Base-by-base conservation (phyloP, 1,140 invertebrate genomes). In the Lucilia cuprina region DNA sequence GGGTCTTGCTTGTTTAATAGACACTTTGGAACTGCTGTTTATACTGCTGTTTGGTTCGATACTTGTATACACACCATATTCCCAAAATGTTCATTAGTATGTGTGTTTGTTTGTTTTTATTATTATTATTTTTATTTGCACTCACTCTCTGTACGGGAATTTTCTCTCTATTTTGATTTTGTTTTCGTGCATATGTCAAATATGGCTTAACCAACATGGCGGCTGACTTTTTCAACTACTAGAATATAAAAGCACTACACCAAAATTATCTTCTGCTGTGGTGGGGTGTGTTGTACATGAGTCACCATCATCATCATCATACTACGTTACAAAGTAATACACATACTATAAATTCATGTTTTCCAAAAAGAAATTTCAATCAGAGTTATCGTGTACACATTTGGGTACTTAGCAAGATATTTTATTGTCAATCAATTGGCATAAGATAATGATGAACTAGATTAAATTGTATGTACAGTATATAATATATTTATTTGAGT, bases 1-100 rank as follows among this genome's bases (percentile, higher is more conserved):
- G 65, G 65, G 21, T 70, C 77, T 80, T 47, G 19, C 41, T 49
- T 10, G 77, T 80, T 82, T 77, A 74, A 82, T 74, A 5, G 83
- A 84, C 78, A 47, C 21, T 84, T 82, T 82, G n/a, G 74, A 88
- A 90, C 88, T 90, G 89, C 88, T 89, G 89, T 88, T 90, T 90
- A 90, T 90, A 90, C 85, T 88, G 88, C 85, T 85, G 87, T 86
- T 49, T 50, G 21, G 19, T 74, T 74, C 47, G 21, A 74, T 70
- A 74, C 83, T 70, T 65, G 65, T 60, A 70, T 65, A 70, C 5
- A 30, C 77, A 21, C 47, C 84, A 84, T 84, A 83, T 84, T 84
- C 49, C 86, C 84, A 82, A 78, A 65, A 85, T 84, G 9, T 77
- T 25, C n/a, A 10, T 78, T 34, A 21, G 49, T 55, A 30, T 65